A percentile compares a stretch with the other conserved stretches of the same genome.
phyloP scores from a whole-genome alignment of 2,797 vertebrate species.

The Sebastes ruberrimus region DNA sequence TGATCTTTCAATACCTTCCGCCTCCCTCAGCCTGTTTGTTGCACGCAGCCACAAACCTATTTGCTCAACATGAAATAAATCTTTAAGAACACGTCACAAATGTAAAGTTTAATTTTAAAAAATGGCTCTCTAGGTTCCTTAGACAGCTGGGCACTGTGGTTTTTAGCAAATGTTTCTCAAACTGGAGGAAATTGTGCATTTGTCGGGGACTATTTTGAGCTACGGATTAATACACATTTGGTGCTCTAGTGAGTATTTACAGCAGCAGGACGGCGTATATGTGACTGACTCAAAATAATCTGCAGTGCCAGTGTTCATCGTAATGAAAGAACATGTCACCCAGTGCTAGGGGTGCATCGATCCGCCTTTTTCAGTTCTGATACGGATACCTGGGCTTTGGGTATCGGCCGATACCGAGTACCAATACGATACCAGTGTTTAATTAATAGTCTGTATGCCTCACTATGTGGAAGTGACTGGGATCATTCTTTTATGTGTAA shows the following conservation, averaged over 20 bases:
- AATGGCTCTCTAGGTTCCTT: neutral
- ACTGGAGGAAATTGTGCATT: neutral
- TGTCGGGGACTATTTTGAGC: neutral
- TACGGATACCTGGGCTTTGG: no score
- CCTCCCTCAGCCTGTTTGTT: neutral
- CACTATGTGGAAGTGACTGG: no score
- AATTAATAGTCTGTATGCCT: no score
- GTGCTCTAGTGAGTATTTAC: neutral
- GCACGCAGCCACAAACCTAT: no score
- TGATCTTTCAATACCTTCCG: neutral
- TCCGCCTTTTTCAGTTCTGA: no score
- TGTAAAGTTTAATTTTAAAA: neutral
- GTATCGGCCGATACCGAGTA: no score
- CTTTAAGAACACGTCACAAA: neutral
- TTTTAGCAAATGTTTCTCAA: neutral
- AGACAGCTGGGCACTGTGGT: neutral
- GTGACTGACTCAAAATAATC: neutral
- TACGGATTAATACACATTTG: neutral
- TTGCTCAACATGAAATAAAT: neutral
- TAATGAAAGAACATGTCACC: neutral
- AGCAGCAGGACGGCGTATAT: neutral
- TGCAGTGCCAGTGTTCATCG: neutral
- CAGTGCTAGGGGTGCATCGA: neutral
- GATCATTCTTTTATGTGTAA: no score
- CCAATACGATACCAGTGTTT: no score